Evolutionary conservation across 1,140 invertebrate species (phyloP).

Genomic region (Nilaparvata lugens): DNA sequence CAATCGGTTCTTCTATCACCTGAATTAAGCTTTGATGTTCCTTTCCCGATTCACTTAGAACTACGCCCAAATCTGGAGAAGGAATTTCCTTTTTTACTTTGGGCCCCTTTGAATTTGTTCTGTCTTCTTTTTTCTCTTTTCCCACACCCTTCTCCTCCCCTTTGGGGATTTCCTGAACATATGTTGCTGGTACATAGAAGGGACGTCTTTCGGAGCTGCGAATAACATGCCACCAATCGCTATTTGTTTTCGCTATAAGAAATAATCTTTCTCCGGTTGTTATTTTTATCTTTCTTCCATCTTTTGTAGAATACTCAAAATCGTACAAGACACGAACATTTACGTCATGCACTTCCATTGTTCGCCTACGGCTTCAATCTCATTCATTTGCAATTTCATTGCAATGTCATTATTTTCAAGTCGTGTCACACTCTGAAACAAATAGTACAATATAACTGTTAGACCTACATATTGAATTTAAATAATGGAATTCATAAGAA

Average conservation of each 20-base stretch:
- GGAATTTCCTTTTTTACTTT: background rate
- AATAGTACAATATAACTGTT: no score
- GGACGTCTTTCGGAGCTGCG: constrained; percentile 35
- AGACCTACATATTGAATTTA: no score
- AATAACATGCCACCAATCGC: constrained; percentile 53
- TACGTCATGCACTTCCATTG: constrained; percentile 28
- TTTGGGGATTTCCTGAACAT: constrained; percentile 32
- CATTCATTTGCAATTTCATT: no score
- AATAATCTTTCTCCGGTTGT: constrained; percentile 44
- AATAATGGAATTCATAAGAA: no score
- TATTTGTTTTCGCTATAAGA: constrained; percentile 48
- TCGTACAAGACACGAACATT: constrained; percentile 38
- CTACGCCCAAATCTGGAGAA: background rate
- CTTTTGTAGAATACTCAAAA: constrained; percentile 42
- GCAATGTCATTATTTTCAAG: no score
- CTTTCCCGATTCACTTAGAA: background rate
- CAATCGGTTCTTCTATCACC: background rate
- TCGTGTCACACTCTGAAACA: no score
- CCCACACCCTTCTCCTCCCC: background rate
- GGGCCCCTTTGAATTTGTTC: background rate
- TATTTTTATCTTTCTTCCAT: constrained; percentile 42
- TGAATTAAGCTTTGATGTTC: background rate
- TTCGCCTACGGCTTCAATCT: constrained; percentile 2
- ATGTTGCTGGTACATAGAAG: constrained; percentile 44
- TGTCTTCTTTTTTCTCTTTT: background rate